These are phyloP conservation scores for Siniperca obscura DNA, from an alignment of 2,797 vertebrate genomes.

Conservation along the genomic window DNA sequence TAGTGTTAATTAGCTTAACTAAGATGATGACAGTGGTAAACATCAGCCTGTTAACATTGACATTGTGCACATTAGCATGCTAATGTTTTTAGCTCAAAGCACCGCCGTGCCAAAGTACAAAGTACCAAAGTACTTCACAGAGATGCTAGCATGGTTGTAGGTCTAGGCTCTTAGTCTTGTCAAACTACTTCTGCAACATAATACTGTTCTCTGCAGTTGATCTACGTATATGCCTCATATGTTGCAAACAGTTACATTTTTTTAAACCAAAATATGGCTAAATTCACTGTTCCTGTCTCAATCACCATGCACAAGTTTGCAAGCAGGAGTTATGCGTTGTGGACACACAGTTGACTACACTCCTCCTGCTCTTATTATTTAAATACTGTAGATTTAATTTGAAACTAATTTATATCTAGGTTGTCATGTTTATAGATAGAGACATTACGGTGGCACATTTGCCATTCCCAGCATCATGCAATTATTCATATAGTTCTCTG, in stretches of 20 bases:
- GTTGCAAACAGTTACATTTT: neutral
- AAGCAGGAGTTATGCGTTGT: neutral
- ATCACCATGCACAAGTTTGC: no score
- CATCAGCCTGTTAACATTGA: neutral
- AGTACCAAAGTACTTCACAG: neutral
- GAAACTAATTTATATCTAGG: neutral
- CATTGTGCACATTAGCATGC: neutral
- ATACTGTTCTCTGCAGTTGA: neutral
- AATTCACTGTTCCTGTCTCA: neutral
- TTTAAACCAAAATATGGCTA: neutral
- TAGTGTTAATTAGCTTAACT: neutral
- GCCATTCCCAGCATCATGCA: neutral
- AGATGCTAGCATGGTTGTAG: neutral
- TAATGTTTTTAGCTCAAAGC: neutral
- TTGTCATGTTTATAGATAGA: constrained; percentile 2
- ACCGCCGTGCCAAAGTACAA: neutral
- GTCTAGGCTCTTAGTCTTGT: neutral
- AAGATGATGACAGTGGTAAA: neutral
- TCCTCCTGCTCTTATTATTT: neutral
- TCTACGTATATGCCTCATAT: neutral
- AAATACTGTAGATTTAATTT: neutral
- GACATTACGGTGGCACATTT: neutral
- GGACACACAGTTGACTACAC: neutral
- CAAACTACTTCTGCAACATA: neutral
- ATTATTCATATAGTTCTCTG: constrained; percentile 6